Evolutionary conservation across 2,797 vertebrate genomes (phyloP).

Genomic region (Pseudomugil tenellus): DNA sequence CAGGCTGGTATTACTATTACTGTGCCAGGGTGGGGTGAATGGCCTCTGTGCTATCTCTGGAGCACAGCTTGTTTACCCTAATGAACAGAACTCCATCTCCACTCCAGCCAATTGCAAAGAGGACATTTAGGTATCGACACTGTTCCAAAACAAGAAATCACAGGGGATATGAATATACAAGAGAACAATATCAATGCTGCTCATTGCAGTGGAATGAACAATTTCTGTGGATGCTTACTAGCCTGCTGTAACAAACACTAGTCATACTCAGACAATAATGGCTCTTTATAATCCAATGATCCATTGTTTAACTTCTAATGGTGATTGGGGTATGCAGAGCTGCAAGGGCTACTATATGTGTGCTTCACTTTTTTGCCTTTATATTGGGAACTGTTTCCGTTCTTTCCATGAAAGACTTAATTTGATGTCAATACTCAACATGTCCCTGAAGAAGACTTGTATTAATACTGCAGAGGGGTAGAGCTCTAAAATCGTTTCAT

Average conservation of each 20-base stretch:
- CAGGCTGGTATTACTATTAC: constrained; percentile 60
- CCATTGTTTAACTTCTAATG: constrained; percentile 30
- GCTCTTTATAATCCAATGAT: constrained; percentile 39
- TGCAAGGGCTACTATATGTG: constrained; percentile 18
- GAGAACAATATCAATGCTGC: constrained; percentile 43
- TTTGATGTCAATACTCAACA: constrained; percentile 60
- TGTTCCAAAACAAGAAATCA: constrained; percentile 46
- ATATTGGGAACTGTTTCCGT: constrained; percentile 45
- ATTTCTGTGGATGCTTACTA: constrained; percentile 36
- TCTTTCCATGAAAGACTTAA: constrained; percentile 58
- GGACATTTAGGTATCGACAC: constrained; percentile 58
- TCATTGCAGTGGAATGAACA: constrained; percentile 27
- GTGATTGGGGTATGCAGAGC: constrained; percentile 7
- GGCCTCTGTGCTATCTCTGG: constrained; percentile 72
- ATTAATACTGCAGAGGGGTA: constrained; percentile 57
- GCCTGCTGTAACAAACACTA: constrained; percentile 34
- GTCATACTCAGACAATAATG: constrained; percentile 21
- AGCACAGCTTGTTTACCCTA: constrained; percentile 77
- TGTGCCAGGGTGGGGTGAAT: constrained; percentile 64
- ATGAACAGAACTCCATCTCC: constrained; percentile 69
- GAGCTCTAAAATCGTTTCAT: constrained; percentile 68
- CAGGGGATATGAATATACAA: constrained; percentile 47
- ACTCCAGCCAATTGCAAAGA: constrained; percentile 56
- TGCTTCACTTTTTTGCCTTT: constrained; percentile 27
- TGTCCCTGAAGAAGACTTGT: constrained; percentile 59